These are phyloP conservation scores for Sebastes nivosus DNA, from an alignment of 2,797 vertebrate genomes.

Conservation along the genomic window DNA sequence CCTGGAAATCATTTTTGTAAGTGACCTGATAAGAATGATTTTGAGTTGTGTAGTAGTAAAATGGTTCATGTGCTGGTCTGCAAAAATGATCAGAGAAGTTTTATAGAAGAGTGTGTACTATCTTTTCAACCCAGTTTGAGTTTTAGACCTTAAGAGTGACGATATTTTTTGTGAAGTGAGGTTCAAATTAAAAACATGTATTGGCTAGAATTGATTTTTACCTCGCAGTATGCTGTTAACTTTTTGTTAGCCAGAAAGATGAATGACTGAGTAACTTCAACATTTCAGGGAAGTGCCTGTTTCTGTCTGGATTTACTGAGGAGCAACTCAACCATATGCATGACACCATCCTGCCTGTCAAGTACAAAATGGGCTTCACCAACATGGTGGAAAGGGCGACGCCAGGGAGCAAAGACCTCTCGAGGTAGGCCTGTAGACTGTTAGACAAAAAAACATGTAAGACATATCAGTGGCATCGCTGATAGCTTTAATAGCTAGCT, in stretches of 20 bases:
- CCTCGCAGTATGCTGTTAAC: background rate
- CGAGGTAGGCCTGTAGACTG: conserved; percentile 80
- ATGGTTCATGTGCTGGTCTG: background rate
- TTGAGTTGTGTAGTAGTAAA: background rate
- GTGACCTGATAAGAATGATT: conserved; percentile 38
- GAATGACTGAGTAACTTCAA: background rate
- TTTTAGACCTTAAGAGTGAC: background rate
- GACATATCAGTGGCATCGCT: background rate
- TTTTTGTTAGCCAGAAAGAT: background rate
- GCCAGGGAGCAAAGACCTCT: conserved; percentile 97
- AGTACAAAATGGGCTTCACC: conserved; percentile 98
- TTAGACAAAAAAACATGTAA: background rate
- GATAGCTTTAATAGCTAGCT: background rate
- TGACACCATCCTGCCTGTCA: conserved; percentile 89
- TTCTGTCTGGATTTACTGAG: conserved; percentile 95
- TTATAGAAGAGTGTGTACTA: background rate
- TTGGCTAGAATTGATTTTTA: background rate
- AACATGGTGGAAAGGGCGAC: conserved; percentile 98
- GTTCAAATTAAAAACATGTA: background rate
- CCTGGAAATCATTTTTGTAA: conserved; percentile 99
- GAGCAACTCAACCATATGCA: conserved; percentile 93
- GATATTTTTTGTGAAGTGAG: background rate
- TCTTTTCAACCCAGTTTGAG: background rate
- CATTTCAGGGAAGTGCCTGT: conserved; percentile 94
- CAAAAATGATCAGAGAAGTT: background rate